Conservation (phyloP, 2,113 vertebrate genomes). For the Phoenicopterus ruber region DNA sequence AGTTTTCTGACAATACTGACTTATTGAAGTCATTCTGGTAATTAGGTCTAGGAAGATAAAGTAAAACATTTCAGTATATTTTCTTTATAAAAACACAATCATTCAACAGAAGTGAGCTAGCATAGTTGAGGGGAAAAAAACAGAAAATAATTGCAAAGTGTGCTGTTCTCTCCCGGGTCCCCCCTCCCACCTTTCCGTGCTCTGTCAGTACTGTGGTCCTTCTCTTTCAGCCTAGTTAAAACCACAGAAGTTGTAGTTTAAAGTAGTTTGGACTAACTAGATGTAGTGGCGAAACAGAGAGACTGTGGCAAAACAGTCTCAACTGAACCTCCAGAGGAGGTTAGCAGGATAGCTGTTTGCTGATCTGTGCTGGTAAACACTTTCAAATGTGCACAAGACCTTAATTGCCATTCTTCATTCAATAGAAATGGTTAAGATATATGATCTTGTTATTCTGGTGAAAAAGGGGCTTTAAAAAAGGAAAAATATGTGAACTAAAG, state of each 20-base stretch:
- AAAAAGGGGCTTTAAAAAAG: background rate
- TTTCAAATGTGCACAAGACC: background rate
- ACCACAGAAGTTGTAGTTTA: background rate
- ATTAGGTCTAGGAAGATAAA: background rate
- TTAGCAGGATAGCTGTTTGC: background rate
- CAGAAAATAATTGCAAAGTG: background rate
- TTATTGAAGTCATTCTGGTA: background rate
- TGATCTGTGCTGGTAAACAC: background rate
- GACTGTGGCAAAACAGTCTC: background rate
- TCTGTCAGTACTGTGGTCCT: background rate
- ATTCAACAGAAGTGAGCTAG: background rate
- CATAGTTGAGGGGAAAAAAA: background rate
- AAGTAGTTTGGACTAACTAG: background rate
- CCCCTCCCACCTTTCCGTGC: background rate
- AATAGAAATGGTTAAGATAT: background rate
- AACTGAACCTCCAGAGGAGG: background rate
- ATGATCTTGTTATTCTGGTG: background rate
- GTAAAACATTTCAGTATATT: background rate
- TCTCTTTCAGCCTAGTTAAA: background rate
- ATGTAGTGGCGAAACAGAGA: too few species aligned
- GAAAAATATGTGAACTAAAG: background rate
- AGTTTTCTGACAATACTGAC: background rate
- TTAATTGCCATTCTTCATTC: background rate
- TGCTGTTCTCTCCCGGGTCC: background rate
- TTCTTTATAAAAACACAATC: background rate